Evolutionary conservation across 1,140 invertebrate species (phyloP), one percentile per base, ranked within the genome.

Genomic region (Goniozus legneri): DNA sequence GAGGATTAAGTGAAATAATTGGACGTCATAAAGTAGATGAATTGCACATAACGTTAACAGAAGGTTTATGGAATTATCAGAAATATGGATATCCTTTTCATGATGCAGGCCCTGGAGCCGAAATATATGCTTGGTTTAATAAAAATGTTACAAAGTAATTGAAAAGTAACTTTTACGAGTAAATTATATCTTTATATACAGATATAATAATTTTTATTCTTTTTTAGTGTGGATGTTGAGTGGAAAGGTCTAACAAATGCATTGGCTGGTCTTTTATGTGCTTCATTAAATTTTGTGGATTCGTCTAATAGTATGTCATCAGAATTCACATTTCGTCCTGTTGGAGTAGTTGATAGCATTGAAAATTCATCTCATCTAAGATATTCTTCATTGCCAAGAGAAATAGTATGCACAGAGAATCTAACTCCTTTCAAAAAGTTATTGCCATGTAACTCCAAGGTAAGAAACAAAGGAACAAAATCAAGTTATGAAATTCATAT

Each of bases 351-450:
- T 22, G 68, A 76, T 24, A 69, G 78, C 52, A 64, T 70, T 56
- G 54, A 71, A 12, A 80, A 82, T 59, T 80, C 78, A 52, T 80
- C 79, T 48, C 77, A 78, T 55, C 69, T 91, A 31, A 78, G 90
- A 53, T 97, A 97, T 79, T 84, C 94, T 1, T 85, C 88, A 31
- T 71, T 99, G 44, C 93, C 96, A 0, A 79, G 89, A 49, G 97
- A 99, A 83, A 91, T 95, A 62, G 92, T 97, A 7, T 99, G 97
- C 67, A 98, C 96, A 14, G 95, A 98, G 80, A 99, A 99, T 79
- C 79, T 99, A 54, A 98, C 96, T 21, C 96, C 96, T 3, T 98
- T 95, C 87, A 96, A 95, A 65, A 98, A 98, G 73, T 75, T 98
- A 1, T 67, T 98, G 22, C 96, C 96, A 2, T 98, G 96, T 77